These are phyloP conservation scores for Kryphioiulus occultus DNA, from an alignment of 2,888 invertebrate species.

Conservation along the genomic window DNA sequence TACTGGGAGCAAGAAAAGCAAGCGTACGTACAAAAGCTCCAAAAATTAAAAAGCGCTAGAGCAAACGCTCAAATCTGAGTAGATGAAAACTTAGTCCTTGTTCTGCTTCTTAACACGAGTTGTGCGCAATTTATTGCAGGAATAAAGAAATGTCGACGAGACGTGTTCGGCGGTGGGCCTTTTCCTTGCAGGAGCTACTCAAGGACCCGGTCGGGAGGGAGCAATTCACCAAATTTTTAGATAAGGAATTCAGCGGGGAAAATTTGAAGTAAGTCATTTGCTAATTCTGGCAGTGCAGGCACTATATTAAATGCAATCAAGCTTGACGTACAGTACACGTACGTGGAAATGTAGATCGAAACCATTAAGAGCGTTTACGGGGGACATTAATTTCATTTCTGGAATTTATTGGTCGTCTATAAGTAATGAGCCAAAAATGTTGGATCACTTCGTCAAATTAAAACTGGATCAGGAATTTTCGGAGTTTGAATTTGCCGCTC, in stretches of 20 bases:
- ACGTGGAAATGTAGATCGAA: neutral
- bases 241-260: slow-evolving; percentile 98
- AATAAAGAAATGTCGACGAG: slow-evolving; percentile 93
- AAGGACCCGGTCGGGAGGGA: slow-evolving; percentile 95
- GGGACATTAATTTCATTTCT: neutral
- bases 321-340: too few relatives aligned
- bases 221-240: slow-evolving; percentile 93
- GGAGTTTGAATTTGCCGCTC: too few relatives aligned
- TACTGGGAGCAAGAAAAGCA: slow-evolving; percentile 97
- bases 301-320: slow-evolving; percentile 28
- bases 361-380: neutral
- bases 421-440: neutral
- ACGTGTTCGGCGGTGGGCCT: slow-evolving; percentile 96
- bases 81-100: too few relatives aligned
- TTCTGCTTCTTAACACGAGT: neutral
- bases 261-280: slow-evolving; percentile 83
- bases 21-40: slow-evolving; percentile 58
- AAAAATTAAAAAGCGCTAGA: neutral
- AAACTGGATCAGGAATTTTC: too few relatives aligned
- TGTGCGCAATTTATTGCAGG: slow-evolving; percentile 53
- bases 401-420: neutral
- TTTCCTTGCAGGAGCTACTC: slow-evolving; percentile 91
- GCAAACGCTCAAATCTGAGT: neutral
- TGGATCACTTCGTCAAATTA: neutral
- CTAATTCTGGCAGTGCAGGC: neutral